Percentiles rank a stretch among this genome's conserved stretches.
Conservation (phyloP, 2,888 invertebrate species). For the Erpobdella octoculata region DNA sequence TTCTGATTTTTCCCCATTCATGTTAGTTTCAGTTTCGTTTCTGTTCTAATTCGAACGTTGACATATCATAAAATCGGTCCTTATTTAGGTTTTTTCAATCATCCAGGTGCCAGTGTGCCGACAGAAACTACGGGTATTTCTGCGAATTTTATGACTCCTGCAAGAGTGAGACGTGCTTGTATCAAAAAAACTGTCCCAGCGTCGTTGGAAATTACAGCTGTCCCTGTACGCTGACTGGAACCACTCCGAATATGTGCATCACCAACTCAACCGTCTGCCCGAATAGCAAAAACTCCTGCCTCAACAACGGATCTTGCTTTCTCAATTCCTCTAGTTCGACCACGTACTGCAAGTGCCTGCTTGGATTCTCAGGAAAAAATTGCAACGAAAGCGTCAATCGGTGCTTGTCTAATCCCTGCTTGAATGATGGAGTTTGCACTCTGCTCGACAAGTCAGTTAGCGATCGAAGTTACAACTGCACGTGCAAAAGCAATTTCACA, state of each 20-base stretch:
- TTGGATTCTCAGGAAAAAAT: neutral
- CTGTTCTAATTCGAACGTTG: too few species aligned
- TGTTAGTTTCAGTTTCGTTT: too few species aligned
- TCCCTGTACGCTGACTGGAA: slow-evolving; percentile 10
- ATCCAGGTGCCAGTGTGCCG: slow-evolving; percentile 29
- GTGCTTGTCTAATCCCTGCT: neutral
- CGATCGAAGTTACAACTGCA: neutral
- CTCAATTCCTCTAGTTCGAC: neutral
- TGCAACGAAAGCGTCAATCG: neutral
- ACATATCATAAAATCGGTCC: too few species aligned
- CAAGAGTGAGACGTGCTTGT: slow-evolving; percentile 27
- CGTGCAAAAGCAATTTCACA: neutral
- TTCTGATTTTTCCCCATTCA: too few species aligned
- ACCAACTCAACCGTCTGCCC: neutral
- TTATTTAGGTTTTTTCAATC: neutral
- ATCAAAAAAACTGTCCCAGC: slow-evolving; percentile 34
- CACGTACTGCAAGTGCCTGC: neutral
- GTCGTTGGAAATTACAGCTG: slow-evolving; percentile 26
- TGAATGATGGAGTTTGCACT: neutral
- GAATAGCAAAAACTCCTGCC: slow-evolving; percentile 32
- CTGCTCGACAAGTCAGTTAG: neutral
- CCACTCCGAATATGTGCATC: too few species aligned
- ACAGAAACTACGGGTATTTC: slow-evolving; percentile 29
- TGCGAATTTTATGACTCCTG: slow-evolving; percentile 41
- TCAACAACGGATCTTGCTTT: slow-evolving; percentile 35